Conservation (phyloP, 2,113 vertebrate species). For the Xenopus borealis region DNA sequence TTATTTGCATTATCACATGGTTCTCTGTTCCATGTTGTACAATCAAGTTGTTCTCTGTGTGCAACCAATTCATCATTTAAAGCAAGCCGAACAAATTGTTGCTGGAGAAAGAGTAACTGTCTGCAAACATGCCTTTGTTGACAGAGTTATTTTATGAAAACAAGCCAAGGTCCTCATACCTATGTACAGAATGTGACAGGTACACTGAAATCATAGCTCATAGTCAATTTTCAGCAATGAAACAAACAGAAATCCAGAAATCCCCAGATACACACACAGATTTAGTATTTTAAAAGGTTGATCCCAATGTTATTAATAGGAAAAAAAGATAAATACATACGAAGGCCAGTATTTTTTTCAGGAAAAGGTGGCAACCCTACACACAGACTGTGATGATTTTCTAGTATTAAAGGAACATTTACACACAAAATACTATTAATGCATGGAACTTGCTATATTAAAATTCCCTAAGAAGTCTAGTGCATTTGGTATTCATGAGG, state of each 20-base stretch:
- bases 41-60: slow-evolving; percentile 30
- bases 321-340: too few relatives aligned
- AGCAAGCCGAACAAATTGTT: slow-evolving; percentile 29
- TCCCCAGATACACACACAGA: neutral
- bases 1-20: slow-evolving; percentile 12
- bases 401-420: neutral
- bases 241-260: neutral
- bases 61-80: slow-evolving; percentile 38
- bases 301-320: too few relatives aligned
- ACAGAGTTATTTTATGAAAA: slow-evolving; percentile 25
- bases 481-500: too few relatives aligned
- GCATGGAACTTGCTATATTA: too few relatives aligned
- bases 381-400: neutral
- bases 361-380: too few relatives aligned
- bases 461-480: too few relatives aligned
- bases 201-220: slow-evolving; percentile 5
- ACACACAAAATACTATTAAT: neutral
- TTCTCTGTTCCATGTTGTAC: slow-evolving; percentile 27
- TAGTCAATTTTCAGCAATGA: neutral
- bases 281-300: too few relatives aligned
- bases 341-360: too few relatives aligned
- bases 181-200: slow-evolving; percentile 16
- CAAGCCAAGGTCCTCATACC: slow-evolving; percentile 5
- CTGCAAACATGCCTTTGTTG: slow-evolving; percentile 22
- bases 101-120: slow-evolving; percentile 5